These are phyloP conservation scores for Crossocerus cetratus DNA, from an alignment of 2,888 invertebrate species.

Conservation along the genomic window DNA sequence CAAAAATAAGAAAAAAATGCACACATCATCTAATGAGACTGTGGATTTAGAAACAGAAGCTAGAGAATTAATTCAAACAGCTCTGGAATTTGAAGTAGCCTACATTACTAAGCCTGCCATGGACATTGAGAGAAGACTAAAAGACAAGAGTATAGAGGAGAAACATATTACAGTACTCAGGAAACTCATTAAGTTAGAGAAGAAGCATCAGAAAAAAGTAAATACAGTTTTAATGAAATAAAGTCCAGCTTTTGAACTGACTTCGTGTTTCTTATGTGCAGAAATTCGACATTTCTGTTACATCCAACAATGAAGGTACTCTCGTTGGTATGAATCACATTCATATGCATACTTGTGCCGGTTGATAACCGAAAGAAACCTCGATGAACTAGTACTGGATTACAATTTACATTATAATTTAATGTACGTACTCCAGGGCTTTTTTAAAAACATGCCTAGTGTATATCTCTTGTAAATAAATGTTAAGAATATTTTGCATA, in stretches of 20 bases:
- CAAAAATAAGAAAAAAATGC: not conserved
- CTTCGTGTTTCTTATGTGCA: not conserved
- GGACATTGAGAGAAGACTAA: conserved; percentile 27
- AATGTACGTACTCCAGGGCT: not conserved
- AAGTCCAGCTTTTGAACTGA: conserved; percentile 1
- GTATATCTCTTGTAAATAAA: conserved; percentile 11
- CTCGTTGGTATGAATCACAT: no score
- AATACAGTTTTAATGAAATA: conserved; percentile 30
- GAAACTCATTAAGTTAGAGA: conserved; percentile 42
- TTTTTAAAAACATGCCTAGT: not conserved
- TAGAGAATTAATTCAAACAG: conserved; percentile 18
- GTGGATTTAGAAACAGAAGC: conserved; percentile 16
- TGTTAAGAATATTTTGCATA: conserved; percentile 1
- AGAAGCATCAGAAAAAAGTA: conserved; percentile 24
- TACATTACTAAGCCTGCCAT: conserved; percentile 40
- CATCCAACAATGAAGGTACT: not conserved
- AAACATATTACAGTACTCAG: conserved; percentile 30
- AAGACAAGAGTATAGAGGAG: conserved; percentile 11
- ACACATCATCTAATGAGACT: not conserved
- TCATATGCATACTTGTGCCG: no score
- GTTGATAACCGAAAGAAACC: no score
- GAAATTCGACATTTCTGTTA: not conserved
- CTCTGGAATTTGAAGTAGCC: conserved; percentile 29
- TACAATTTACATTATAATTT: not conserved
- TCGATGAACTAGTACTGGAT: not conserved